Percentiles rank a stretch among this genome's conserved stretches.
These are phyloP conservation scores for Emys orbicularis DNA, from an alignment of 2,797 vertebrate genomes.

Conservation along the genomic window DNA sequence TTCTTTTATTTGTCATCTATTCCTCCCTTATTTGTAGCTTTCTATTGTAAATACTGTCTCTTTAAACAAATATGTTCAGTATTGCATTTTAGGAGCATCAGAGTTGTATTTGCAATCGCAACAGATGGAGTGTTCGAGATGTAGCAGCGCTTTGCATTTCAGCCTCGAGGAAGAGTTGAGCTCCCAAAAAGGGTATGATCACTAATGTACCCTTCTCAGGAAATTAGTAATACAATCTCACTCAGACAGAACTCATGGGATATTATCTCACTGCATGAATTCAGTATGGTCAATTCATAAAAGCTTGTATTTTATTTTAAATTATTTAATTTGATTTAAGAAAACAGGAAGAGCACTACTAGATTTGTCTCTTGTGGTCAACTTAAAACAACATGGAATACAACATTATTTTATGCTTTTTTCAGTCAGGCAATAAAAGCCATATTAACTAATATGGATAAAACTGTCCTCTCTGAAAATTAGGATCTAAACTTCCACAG, in stretches of 20 bases:
- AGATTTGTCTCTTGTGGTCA: not conserved
- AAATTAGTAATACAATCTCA: not conserved
- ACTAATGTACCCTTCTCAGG: not conserved
- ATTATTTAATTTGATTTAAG: not conserved
- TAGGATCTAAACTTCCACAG: not conserved
- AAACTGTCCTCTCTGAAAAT: not conserved
- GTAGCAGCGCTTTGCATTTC: not conserved
- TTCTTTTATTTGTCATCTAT: not conserved
- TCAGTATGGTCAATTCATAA: not conserved
- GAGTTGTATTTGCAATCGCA: rapidly evolving
- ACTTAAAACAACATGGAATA: not conserved
- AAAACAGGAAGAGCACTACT: not conserved
- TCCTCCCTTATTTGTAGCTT: not conserved
- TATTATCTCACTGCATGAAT: not conserved
- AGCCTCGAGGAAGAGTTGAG: not conserved
- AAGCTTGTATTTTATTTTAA: not conserved
- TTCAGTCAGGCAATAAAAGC: conserved; percentile 27
- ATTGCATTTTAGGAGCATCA: not conserved
- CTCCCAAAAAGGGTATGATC: not conserved
- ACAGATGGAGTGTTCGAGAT: not conserved
- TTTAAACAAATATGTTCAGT: not conserved
- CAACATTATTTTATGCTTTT: not conserved
- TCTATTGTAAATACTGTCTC: not conserved
- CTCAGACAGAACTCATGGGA: not conserved
- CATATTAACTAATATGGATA: not conserved